Conservation (phyloP, 2,888 invertebrate genomes). For the Ichneumoninae sp. region DNA sequence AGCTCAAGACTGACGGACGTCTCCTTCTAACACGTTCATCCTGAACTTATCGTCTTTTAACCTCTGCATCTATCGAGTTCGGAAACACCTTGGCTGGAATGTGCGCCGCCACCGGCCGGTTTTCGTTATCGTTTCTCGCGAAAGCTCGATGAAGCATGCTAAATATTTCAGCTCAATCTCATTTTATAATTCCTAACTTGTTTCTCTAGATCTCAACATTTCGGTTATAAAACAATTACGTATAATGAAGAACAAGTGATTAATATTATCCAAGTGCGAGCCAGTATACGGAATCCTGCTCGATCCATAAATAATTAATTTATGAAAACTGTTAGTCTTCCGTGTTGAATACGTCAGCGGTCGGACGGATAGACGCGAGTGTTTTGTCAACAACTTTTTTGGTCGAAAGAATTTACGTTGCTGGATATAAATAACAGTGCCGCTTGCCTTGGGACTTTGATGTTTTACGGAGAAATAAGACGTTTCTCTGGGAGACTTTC, state of each 20-base stretch:
- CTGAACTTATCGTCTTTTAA: conserved; percentile 7
- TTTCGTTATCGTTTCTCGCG: neutral
- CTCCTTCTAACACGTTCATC: neutral
- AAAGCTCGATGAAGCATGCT: neutral
- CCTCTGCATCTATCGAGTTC: neutral
- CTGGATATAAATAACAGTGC: conserved; percentile 17
- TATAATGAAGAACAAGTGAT: conserved; percentile 5
- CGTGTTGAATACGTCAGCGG: neutral
- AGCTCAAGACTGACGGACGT: conserved; percentile 15
- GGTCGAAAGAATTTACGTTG: neutral
- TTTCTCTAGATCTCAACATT: conserved; percentile 13
- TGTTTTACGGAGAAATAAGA: conserved; percentile 68
- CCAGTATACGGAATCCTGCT: neutral
- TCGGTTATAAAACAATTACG: neutral
- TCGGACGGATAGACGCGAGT: neutral
- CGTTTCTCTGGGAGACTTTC: conserved; percentile 67
- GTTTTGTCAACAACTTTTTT: neutral
- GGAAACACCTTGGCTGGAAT: conserved; percentile 2
- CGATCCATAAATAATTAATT: neutral
- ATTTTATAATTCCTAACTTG: neutral
- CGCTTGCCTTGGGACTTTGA: conserved; percentile 64
- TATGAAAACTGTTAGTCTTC: neutral
- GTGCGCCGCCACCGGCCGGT: neutral
- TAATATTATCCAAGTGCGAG: conserved; percentile 5
- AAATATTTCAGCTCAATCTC: neutral